Evolutionary conservation across 2,113 vertebrate species (phyloP), one percentile per base, ranked within the genome.

Genomic region (Solea solea): DNA sequence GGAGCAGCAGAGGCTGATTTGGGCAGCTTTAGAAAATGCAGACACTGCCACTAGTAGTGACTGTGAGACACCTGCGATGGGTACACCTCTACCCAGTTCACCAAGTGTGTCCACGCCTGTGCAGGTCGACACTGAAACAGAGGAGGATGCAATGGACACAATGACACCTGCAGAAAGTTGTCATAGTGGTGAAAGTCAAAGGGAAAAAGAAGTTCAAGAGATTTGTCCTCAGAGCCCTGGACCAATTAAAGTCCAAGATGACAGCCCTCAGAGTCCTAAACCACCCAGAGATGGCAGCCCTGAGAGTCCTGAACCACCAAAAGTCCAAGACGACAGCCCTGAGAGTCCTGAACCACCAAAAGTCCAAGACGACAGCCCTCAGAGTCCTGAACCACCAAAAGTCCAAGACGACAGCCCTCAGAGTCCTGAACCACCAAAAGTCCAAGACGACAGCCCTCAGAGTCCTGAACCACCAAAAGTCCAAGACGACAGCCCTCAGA

Each of bases 1-100:
- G 75, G 97, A 99, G 63, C 96, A 98, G 80, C 97, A 99, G 90
- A 91, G 97, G 56, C 88, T 94, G 53, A 95, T 99, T 55, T 96
- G 96, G 96, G 96, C 95, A 0, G 97, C 96, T 1, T 92, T 99
- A 0, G 95, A 96, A 78, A 97, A 95, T 76, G 93, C 97, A 0
- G 98, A 99, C 56, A 94, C 94, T 1, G 73, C 84, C 0, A 91
- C 88, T 8, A 95, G 89, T 81, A 98, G 97, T 4, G 96, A 98
- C 82, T 95, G 94, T 0, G 96, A 97, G 4, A 77, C 94, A 3
- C 94, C 94, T 0, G 89, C 46, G 0, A 71, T 48, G 0, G 94
- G 92, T 72, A 97, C 96, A 0, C 94, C 96, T 62, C 15, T 91
- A 16, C 91, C 92, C 14, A 95, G 93, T 39, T 96, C 94, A 16